Conservation (phyloP, 2,888 invertebrate species). For the Ochropleura plecta region DNA sequence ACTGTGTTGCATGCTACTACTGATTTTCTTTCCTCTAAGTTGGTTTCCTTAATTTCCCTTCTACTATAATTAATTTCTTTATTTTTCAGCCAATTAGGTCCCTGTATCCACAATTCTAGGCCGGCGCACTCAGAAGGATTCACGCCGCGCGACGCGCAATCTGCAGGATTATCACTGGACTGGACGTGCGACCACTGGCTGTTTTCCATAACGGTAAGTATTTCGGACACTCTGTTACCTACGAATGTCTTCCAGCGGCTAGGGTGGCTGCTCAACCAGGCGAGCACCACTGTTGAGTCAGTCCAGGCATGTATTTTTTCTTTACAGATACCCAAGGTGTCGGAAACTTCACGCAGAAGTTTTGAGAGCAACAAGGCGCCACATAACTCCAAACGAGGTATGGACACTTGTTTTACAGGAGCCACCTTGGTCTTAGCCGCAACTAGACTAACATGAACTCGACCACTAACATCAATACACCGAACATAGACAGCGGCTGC, state of each 20-base stretch:
- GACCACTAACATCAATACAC: neutral
- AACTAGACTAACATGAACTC: neutral
- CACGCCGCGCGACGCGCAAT: too few relatives aligned
- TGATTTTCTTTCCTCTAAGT: conserved; percentile 2
- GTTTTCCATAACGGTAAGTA: neutral
- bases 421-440: too few relatives aligned
- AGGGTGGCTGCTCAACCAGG: conserved; percentile 12
- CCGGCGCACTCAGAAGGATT: too few relatives aligned
- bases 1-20: neutral
- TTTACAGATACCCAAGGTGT: conserved; percentile 11
- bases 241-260: conserved; percentile 10
- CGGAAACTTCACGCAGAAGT: neutral
- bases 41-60: conserved; percentile 2
- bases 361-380: too few relatives aligned
- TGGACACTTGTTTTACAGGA: conserved; percentile 1
- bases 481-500: conserved; percentile 2
- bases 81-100: conserved; percentile 6
- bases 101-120: neutral
- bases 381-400: conserved; percentile 1
- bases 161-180: neutral
- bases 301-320: conserved; percentile 8
- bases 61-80: neutral
- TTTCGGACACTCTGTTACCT: conserved; percentile 8
- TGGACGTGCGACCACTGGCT: conserved; percentile 9
- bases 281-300: conserved; percentile 16